A percentile compares a stretch with the other conserved stretches of the same genome.
Conservation (phyloP, 2,888 invertebrate genomes). For the Sinotaia quadrata region DNA sequence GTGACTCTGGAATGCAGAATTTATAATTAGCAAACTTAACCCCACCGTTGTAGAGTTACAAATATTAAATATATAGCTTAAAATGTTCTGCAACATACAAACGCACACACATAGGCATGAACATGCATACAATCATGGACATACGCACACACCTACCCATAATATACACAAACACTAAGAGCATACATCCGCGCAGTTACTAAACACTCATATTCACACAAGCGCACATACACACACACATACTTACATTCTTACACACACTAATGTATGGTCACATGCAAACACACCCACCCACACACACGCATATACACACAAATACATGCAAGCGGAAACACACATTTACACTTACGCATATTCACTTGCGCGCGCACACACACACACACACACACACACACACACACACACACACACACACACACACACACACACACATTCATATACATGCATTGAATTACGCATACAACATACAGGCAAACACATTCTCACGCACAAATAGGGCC, state of each 20-base stretch:
- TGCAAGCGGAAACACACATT: background rate
- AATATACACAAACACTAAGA: background rate
- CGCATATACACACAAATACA: background rate
- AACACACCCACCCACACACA: background rate
- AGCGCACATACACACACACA: background rate
- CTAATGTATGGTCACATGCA: background rate
- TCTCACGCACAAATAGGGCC: too few relatives aligned
- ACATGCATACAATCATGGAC: background rate
- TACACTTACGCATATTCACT: background rate
- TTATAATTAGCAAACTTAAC: too few relatives aligned
- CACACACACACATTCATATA: background rate
- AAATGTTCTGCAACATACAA: too few relatives aligned
- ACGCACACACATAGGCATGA: background rate
- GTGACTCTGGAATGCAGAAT: too few relatives aligned
- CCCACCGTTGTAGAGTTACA: too few relatives aligned
- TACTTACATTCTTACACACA: background rate
- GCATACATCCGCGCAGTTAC: too few relatives aligned
- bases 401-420: slow-evolving; percentile 3
- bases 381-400: slow-evolving; percentile 1
- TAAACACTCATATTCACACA: background rate
- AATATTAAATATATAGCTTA: too few relatives aligned
- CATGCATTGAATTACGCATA: background rate
- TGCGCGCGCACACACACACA: background rate
- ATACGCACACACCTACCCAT: background rate
- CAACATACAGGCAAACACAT: too few relatives aligned